Base-by-base conservation (phyloP, 2,797 vertebrate genomes). In the Hozukius guyotensis region DNA sequence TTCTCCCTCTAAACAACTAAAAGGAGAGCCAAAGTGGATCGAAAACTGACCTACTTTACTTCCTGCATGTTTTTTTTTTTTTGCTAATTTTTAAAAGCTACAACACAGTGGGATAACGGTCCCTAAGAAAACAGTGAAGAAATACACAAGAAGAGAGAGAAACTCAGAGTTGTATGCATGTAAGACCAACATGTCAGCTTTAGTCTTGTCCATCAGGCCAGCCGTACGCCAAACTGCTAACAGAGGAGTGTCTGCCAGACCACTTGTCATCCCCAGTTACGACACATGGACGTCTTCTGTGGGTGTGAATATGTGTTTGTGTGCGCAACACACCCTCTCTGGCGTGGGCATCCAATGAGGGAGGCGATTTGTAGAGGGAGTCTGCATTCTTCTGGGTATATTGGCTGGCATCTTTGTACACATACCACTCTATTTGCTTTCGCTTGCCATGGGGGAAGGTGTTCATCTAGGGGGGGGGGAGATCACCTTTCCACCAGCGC, bases 181-280 rank as follows among this genome's bases (percentile, higher is more conserved):
- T 6, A 79, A 76, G 59, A 62, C 20, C 67, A 57, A 66, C 55
- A 14, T 64, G 65, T 71, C 73, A 71, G 59, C 27, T 34, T 65
- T 20, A 8, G 77, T 34, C 22, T 67, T 55, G 60, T 82, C 78
- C 80, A 72, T 80, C 71, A 71, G 56, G 57, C 55, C 75, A 59
- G 64, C 53, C 34, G 8, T 72, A 72, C 75, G 68, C 77, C 79
- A 83, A 71, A 56, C 34, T 65, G 75, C 81, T 75, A 87, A 72
- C 31, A 67, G 64, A 27, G 46, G 24, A 74, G 57, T n/a, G 53
- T 61, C 73, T 87, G 86, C 80, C 87, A 92, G 74, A 84, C 77
- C 78, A 81, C 84, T 85, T 89, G 88, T 88, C 82, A 83, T 86
- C 67, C 72, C 61, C 59, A 64, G 82, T 89, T 83, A 87, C 7